These are phyloP conservation scores for Anguilla obscura DNA, from an alignment of 2,797 vertebrate genomes.

Conservation along the genomic window DNA sequence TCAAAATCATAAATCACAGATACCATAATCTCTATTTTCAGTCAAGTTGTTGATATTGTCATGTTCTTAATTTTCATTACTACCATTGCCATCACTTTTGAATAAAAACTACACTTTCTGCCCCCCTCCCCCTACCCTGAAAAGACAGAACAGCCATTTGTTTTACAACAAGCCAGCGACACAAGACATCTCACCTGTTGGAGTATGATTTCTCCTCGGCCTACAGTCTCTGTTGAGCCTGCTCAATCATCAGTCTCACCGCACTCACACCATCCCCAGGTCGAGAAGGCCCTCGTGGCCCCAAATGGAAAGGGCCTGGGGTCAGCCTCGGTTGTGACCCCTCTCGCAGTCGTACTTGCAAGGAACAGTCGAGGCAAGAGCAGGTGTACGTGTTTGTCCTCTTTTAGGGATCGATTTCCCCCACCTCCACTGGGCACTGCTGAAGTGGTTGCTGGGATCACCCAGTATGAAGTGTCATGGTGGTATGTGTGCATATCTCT, in stretches of 20 bases:
- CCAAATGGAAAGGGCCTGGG: constrained; percentile 23
- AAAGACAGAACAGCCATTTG: neutral
- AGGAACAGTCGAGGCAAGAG: constrained; percentile 33
- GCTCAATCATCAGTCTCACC: neutral
- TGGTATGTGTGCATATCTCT: neutral
- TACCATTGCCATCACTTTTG: neutral
- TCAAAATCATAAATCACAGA: neutral
- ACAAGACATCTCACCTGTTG: neutral
- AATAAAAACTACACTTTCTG: neutral
- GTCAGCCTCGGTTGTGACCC: constrained; percentile 39
- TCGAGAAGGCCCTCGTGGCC: neutral
- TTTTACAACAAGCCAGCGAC: neutral
- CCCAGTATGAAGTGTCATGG: neutral
- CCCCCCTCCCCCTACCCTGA: neutral
- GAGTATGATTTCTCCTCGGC: neutral
- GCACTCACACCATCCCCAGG: neutral
- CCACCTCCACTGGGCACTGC: neutral
- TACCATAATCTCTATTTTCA: neutral
- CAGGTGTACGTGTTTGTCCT: neutral
- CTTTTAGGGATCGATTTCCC: neutral
- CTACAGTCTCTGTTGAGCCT: neutral
- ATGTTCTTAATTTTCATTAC: neutral
- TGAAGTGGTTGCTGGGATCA: neutral
- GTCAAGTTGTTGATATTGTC: neutral
- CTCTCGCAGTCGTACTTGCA: constrained; percentile 4